phyloP scores from a whole-genome alignment of 2,113 vertebrate species.

The Silurus glanis region DNA sequence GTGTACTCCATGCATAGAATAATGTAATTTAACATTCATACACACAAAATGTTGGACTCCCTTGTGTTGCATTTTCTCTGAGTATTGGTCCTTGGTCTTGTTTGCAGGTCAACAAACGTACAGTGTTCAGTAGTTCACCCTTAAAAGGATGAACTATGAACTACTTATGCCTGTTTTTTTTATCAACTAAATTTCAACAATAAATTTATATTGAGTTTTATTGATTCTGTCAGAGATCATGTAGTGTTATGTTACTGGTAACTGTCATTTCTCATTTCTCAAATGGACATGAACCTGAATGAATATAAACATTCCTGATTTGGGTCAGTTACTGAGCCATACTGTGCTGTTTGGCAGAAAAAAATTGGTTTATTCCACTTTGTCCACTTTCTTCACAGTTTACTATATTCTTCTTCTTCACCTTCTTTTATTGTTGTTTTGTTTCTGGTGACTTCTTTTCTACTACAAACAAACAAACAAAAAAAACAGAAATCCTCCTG shows the following conservation, averaged over 20 bases:
- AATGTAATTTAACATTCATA: background rate
- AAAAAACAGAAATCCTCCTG: constrained; percentile 5
- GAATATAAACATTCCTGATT: background rate
- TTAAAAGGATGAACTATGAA: background rate
- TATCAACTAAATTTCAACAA: background rate
- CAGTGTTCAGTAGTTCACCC: background rate
- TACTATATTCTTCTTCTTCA: background rate
- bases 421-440: background rate
- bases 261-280: background rate
- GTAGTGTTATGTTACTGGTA: background rate
- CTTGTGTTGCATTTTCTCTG: background rate
- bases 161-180: background rate
- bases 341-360: background rate
- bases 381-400: background rate
- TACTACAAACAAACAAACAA: background rate
- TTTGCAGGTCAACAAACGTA: background rate
- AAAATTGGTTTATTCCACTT: background rate
- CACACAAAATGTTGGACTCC: background rate
- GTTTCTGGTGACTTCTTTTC: background rate
- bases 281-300: background rate
- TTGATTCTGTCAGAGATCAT: background rate
- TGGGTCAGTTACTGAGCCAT: background rate
- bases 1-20: background rate
- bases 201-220: background rate
- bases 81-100: background rate